Conservation (phyloP, 2,113 vertebrate genomes). For the Prolemur simus region DNA sequence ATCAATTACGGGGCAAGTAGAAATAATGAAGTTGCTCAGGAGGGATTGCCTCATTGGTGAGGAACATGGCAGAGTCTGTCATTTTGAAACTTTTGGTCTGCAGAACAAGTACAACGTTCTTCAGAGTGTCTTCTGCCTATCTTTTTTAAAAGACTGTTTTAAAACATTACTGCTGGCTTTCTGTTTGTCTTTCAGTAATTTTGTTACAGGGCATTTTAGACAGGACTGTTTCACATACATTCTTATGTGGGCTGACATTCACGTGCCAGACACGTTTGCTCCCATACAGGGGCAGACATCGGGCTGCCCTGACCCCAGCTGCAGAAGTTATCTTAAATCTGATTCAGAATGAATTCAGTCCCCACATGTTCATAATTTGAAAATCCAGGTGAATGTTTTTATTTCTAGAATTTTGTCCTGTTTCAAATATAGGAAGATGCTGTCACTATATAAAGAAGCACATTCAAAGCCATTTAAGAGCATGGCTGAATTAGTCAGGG, state of each 20-base stretch:
- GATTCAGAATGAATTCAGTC: neutral
- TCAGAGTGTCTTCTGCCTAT: neutral
- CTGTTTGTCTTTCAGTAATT: neutral
- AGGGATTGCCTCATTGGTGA: neutral
- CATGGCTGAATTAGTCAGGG: neutral
- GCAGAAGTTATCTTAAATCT: neutral
- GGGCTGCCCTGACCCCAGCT: neutral
- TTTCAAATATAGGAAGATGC: neutral
- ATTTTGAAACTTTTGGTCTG: neutral
- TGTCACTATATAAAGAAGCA: neutral
- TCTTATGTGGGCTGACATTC: neutral
- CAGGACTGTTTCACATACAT: too few relatives aligned
- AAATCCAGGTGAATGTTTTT: neutral
- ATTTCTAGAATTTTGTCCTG: neutral
- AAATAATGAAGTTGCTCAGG: neutral
- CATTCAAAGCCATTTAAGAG: neutral
- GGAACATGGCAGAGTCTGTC: neutral
- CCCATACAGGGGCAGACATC: rapidly evolving
- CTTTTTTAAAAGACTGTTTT: neutral
- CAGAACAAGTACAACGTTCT: neutral
- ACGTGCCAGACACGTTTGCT: rapidly evolving
- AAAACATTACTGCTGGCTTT: neutral
- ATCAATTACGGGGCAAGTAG: neutral
- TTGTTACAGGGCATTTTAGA: neutral
- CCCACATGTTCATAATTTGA: neutral